Evolutionary conservation across 1,140 invertebrate species (phyloP), one percentile per base, ranked within the genome.

Genomic region (Ceratoteleas bidentatus): DNA sequence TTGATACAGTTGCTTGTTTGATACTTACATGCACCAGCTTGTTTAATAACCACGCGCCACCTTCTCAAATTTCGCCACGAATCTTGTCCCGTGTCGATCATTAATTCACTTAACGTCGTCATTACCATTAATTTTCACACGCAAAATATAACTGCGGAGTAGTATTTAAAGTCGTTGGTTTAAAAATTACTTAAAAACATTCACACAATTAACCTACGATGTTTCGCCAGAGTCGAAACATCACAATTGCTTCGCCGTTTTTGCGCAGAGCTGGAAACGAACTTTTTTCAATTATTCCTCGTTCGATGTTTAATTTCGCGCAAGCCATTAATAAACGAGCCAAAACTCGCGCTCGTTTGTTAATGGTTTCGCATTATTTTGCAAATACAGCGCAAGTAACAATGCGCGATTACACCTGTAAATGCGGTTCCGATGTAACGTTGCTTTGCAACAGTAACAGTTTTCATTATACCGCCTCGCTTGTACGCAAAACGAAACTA

Each of bases 1-100:
- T 49, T 74, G 32, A 64, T 57, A 50, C 54, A 64, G 70, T 74
- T 74, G 57, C 32, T 72, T 53, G 33, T 6, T n/a, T 61, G 49
- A 53, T 72, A 61, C 56, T 61, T 72, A 72, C 57, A 61, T 61
- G 49, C 49, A 2, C 24, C 52, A 13, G 32, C 6, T 66, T 61
- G 68, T 54, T 53, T 61, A 72, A 72, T 72, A 61, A 53, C 16
- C 57, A 15, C 68, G 57, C 14, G 57, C 24, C 10, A 53, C 33
- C 56, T 54, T 53, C 56, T 61, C 43, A 53, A 70, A 70, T 70
- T 70, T 50, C 66, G 16, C 14, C 11, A 36, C 24, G 13, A 34
- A 15, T 13, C 34, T 52, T 70, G 56, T 60, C 33, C 16, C 45
- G 65, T 5, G 66, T 70, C 47, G 36, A 72, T 72, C 57, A 54